Base-by-base conservation (phyloP, 2,113 vertebrate species). In the Anolis carolinensis region DNA sequence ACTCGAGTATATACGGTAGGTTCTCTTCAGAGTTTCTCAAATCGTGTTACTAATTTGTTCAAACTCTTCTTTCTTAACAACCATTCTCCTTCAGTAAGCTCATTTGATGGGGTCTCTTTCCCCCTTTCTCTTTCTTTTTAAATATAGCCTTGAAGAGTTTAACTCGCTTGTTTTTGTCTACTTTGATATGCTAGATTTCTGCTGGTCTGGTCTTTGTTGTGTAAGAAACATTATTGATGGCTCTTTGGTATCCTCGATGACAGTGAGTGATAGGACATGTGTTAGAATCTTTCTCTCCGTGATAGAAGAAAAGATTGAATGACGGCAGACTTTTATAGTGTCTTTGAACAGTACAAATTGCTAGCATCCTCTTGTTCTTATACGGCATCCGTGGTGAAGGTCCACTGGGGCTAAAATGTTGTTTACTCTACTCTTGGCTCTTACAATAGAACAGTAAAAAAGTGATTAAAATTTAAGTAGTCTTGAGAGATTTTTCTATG, bases 381-480 rank as follows among this genome's bases (percentile, higher is more conserved):
- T 50, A 59, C 67, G 87, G 52, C 91, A 85, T 89, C 88, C 83
- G 87, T 91, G 86, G 91, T 89, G 87, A 86, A 84, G 89, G 89
- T 89, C 91, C 92, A 75, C 16, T 55, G 91, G 94, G 91, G 90
- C 94, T 93, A 84, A 93, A 92, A 88, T 0, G 14, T 93, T 95
- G 91, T 94, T 95, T 95, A 95, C 93, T 94, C 93, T 93, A 86
- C 87, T 93, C 92, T 90, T 91, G 90, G 95, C 88, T 94, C 91
- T 84, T 88, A 90, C 88, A 93, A 87, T 92, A 90, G 82, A 94
- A 95, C 92, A 94, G 89, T 95, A 94, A 94, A 95, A 92, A 93
- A 93, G 91, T 91, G 92, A 95, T 95, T 95, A 95, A 95, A 94
- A 91, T 95, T 95, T 94, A 95, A 95, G 91, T 94, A 94, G 90